Percentiles rank a stretch among this genome's conserved stretches.
Conservation (phyloP, 2,888 invertebrate genomes). For the Protodeltote pygarga region DNA sequence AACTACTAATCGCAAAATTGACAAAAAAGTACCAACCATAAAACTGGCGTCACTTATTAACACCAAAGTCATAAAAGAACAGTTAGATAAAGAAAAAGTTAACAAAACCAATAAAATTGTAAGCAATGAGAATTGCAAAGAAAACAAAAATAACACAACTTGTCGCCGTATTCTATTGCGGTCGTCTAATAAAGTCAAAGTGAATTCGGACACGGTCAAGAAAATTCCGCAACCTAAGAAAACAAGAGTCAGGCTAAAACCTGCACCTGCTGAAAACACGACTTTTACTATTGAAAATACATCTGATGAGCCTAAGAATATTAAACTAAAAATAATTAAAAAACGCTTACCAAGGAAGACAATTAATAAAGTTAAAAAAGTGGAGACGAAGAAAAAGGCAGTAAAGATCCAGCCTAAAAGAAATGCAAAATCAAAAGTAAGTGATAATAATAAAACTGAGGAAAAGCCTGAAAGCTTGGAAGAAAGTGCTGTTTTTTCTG, state of each 20-base stretch:
- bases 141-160: constrained; percentile 48
- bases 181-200: constrained; percentile 58
- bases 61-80: constrained; percentile 6
- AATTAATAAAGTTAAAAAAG: constrained; percentile 21
- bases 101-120: constrained; percentile 19
- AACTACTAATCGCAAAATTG: background rate
- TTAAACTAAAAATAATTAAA: constrained; percentile 6
- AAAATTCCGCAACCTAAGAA: constrained; percentile 25
- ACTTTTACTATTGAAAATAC: constrained; percentile 3
- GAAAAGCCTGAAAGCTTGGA: background rate
- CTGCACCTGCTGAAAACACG: background rate
- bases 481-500: constrained; percentile 4
- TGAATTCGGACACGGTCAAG: constrained; percentile 8
- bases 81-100: background rate
- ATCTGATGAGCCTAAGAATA: constrained; percentile 4
- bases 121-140: constrained; percentile 50
- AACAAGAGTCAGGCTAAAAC: constrained; percentile 35
- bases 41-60: constrained; percentile 1
- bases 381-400: constrained; percentile 16
- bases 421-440: constrained; percentile 8
- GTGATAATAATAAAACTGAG: background rate
- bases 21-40: background rate
- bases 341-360: constrained; percentile 22
- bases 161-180: constrained; percentile 61
- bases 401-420: constrained; percentile 31